phyloP scores from a whole-genome alignment of 2,888 invertebrate species.

The Octonoba sinensis region DNA sequence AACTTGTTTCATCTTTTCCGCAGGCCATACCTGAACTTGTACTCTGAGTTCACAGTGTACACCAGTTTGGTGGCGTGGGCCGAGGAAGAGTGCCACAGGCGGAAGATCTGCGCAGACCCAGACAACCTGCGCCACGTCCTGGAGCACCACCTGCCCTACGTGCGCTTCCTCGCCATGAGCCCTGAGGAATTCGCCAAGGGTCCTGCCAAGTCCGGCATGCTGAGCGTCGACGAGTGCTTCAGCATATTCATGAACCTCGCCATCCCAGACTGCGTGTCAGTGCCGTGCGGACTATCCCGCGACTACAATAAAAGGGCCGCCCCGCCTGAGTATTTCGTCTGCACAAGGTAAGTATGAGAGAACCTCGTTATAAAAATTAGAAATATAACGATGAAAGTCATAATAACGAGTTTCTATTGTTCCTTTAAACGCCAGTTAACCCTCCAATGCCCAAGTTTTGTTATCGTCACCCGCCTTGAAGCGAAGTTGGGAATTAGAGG shows the following conservation, averaged over 20 bases:
- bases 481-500: too few species aligned
- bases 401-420: too few species aligned
- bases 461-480: too few species aligned
- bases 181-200: constrained; percentile 66
- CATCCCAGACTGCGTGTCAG: constrained; percentile 65
- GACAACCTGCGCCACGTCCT: constrained; percentile 61
- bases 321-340: constrained; percentile 63
- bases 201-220: constrained; percentile 64
- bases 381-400: too few species aligned
- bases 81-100: constrained; percentile 65
- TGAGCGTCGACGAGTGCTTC: constrained; percentile 66
- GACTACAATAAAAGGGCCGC: constrained; percentile 47
- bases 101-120: constrained; percentile 43
- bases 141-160: constrained; percentile 55
- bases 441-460: too few species aligned
- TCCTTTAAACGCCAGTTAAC: too few species aligned
- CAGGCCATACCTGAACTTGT: constrained; percentile 66
- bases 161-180: constrained; percentile 66
- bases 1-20: background rate
- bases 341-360: constrained; percentile 32
- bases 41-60: constrained; percentile 67
- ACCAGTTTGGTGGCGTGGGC: constrained; percentile 67
- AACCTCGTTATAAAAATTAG: too few species aligned
- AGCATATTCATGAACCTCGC: constrained; percentile 67
- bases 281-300: constrained; percentile 63